phyloP scores from a whole-genome alignment of 2,113 vertebrate species.

The Amblyornis subalaris region DNA sequence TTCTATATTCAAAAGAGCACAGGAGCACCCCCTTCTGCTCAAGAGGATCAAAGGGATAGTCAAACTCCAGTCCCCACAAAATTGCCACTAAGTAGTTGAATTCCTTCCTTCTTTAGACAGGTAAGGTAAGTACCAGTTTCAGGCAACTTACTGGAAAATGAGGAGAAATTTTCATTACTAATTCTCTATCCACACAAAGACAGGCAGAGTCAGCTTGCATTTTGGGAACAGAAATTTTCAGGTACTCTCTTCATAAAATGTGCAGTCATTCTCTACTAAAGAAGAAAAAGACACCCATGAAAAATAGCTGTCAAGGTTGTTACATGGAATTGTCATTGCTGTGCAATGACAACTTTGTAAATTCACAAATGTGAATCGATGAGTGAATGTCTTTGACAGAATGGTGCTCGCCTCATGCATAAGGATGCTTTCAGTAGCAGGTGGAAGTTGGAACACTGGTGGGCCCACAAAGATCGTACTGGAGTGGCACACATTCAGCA shows the following conservation, averaged over 20 bases:
- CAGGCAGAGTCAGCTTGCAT: slow-evolving; percentile 69
- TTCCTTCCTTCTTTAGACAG: neutral
- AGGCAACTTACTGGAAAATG: slow-evolving; percentile 72
- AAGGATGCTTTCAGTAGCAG: neutral
- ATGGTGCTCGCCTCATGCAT: neutral
- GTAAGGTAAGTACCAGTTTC: neutral
- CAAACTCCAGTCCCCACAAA: neutral
- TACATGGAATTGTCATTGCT: neutral
- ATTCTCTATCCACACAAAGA: slow-evolving; percentile 69
- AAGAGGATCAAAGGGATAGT: neutral
- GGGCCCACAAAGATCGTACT: neutral
- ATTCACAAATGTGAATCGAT: neutral
- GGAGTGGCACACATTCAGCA: neutral
- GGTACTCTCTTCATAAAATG: slow-evolving; percentile 75
- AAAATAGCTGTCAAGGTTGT: neutral
- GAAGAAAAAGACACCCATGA: neutral
- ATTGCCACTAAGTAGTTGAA: neutral
- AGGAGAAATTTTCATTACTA: slow-evolving; percentile 72
- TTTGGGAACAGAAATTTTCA: slow-evolving; percentile 79
- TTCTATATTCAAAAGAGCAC: neutral
- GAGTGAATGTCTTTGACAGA: neutral
- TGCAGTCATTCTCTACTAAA: slow-evolving; percentile 68
- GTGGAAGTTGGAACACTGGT: neutral
- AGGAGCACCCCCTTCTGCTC: neutral
- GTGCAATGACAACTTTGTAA: neutral